Percentiles rank a stretch among this genome's conserved stretches.
phyloP scores from a whole-genome alignment of 1,140 invertebrate genomes.

The Tyrophagus putrescentiae region DNA sequence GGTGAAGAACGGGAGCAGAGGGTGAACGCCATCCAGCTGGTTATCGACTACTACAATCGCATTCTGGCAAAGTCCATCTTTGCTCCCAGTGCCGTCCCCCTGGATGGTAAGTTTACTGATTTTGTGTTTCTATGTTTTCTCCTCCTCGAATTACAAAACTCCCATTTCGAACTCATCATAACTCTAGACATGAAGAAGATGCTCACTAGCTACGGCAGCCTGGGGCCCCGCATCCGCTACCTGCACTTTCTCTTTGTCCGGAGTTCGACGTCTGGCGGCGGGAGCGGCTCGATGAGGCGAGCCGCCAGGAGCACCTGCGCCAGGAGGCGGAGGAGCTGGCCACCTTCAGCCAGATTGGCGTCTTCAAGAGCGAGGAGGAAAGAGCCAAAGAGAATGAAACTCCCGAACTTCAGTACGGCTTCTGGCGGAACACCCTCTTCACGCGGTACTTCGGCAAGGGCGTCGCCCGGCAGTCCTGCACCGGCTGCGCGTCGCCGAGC shows the following conservation, averaged over 20 bases:
- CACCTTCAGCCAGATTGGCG: conserved; percentile 9
- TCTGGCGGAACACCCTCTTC: conserved; percentile 10
- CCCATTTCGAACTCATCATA: too few species aligned
- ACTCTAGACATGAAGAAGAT: conserved; percentile 13
- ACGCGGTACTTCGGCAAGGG: not conserved
- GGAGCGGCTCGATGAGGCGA: not conserved
- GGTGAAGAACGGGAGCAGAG: not conserved
- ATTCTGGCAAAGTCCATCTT: not conserved
- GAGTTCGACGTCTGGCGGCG: conserved; percentile 10
- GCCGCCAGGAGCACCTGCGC: not conserved
- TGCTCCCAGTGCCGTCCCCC: not conserved
- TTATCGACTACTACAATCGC: not conserved
- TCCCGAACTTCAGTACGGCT: conserved; percentile 13
- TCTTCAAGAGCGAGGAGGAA: conserved; percentile 3
- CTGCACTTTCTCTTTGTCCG: conserved; percentile 14
- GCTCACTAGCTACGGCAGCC: not conserved
- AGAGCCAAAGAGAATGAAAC: not conserved
- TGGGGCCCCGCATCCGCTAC: not conserved
- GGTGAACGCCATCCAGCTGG: not conserved
- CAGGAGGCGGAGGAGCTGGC: not conserved
- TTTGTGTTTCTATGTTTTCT: not conserved
- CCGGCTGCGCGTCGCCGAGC: not conserved
- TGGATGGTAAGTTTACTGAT: not conserved
- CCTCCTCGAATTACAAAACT: too few species aligned
- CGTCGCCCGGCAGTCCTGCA: not conserved